Conservation (phyloP, 2,888 invertebrate species). For the Drosophila kambysellisi region DNA sequence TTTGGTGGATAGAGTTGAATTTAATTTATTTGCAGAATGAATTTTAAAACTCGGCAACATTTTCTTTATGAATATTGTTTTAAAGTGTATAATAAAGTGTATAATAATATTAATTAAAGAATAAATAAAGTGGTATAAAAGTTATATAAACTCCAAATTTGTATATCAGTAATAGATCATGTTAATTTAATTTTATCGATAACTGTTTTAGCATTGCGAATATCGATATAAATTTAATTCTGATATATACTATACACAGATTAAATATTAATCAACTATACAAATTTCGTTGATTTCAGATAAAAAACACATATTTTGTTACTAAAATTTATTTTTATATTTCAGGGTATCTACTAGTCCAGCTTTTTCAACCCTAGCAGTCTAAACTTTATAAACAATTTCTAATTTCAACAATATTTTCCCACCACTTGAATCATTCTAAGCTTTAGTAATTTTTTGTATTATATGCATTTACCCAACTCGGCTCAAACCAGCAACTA, state of each 20-base stretch:
- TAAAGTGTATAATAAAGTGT: too few species aligned
- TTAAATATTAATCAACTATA: neutral
- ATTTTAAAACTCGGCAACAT: neutral
- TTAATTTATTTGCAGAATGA: neutral
- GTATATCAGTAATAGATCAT: too few species aligned
- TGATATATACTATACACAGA: neutral
- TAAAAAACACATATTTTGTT: neutral
- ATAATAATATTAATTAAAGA: neutral
- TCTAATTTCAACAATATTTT: neutral
- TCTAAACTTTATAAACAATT: neutral
- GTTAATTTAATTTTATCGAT: too few species aligned
- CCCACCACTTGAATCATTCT: neutral
- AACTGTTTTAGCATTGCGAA: neutral
- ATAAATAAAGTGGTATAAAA: neutral
- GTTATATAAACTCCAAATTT: too few species aligned
- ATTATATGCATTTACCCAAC: conserved; percentile 12
- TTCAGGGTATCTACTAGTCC: neutral
- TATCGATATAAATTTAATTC: neutral
- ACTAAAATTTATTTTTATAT: neutral
- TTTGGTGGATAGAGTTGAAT: neutral
- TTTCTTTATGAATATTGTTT: neutral
- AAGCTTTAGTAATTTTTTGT: neutral
- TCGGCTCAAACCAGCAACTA: conserved; percentile 25
- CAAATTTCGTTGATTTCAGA: neutral
- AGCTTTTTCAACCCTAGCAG: neutral